Percentiles rank a stretch among this genome's conserved stretches.
Evolutionary conservation across 2,113 vertebrate genomes (phyloP).

Genomic region (Chauna torquata): DNA sequence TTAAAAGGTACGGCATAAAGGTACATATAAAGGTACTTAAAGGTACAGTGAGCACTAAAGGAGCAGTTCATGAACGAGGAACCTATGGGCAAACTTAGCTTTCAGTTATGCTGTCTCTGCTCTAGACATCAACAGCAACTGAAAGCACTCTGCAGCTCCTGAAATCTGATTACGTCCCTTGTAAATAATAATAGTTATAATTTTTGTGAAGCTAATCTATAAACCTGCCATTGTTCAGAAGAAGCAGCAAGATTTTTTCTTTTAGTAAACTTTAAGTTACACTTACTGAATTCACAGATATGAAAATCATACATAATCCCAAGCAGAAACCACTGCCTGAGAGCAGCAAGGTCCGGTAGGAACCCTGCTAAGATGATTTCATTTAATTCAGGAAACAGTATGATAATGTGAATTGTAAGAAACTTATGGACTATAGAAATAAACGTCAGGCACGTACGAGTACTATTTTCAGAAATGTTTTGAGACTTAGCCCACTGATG

Average conservation of each 20-base stretch:
- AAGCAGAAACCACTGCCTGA: not conserved
- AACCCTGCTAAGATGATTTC: not conserved
- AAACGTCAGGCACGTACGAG: rapidly evolving
- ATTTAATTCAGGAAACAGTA: not conserved
- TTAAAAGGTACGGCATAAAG: not conserved
- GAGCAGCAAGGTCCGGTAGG: not conserved
- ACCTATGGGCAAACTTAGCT: not conserved
- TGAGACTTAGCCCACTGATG: not conserved
- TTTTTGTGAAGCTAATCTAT: not conserved
- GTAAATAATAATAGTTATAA: not conserved
- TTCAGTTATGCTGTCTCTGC: not conserved
- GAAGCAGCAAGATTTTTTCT: not conserved
- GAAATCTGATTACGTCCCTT: not conserved
- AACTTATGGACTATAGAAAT: not conserved
- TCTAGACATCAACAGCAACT: not conserved
- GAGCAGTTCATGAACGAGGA: not conserved
- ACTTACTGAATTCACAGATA: not conserved
- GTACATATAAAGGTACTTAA: no score
- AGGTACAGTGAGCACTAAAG: no score
- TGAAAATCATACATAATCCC: not conserved
- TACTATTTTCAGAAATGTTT: not conserved
- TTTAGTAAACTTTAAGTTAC: not conserved
- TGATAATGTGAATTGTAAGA: not conserved
- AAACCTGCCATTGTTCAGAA: not conserved
- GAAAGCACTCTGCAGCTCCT: not conserved